phyloP scores from a whole-genome alignment of 2,888 invertebrate species.

The Tinea trinotella region DNA sequence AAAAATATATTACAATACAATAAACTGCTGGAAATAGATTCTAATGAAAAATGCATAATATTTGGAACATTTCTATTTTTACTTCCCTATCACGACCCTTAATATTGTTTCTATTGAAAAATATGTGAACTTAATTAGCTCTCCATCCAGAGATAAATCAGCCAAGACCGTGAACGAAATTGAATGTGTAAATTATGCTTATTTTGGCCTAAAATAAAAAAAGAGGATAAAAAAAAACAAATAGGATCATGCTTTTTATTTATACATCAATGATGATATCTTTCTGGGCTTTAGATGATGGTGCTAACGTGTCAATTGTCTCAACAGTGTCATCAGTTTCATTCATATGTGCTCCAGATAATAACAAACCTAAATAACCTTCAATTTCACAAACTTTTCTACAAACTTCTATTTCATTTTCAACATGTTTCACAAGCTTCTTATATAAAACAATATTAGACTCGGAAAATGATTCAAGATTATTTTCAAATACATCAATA shows the following conservation, averaged over 20 bases:
- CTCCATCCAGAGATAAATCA: too few relatives aligned
- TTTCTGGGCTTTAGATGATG: conserved; percentile 62
- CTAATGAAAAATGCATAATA: too few relatives aligned
- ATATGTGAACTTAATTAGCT: too few relatives aligned
- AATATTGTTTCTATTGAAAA: too few relatives aligned
- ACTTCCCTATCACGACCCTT: too few relatives aligned
- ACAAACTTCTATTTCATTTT: conserved; percentile 78
- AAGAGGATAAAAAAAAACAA: too few relatives aligned
- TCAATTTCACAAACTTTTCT: conserved; percentile 76
- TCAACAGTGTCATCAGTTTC: conserved; percentile 45
- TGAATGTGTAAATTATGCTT: too few relatives aligned
- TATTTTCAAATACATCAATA: conserved; percentile 81
- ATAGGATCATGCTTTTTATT: background rate
- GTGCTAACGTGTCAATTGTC: conserved; percentile 40
- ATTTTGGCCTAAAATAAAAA: too few relatives aligned
- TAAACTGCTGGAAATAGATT: too few relatives aligned
- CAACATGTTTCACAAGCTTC: conserved; percentile 73
- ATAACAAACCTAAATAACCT: conserved; percentile 78
- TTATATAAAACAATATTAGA: conserved; percentile 74
- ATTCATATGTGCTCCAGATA: conserved; percentile 72
- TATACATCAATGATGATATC: conserved; percentile 71
- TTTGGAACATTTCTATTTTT: too few relatives aligned
- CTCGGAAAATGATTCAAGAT: conserved; percentile 74
- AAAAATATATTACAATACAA: too few relatives aligned
- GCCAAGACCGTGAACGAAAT: too few relatives aligned